phyloP scores from a whole-genome alignment of 2,888 invertebrate species.

The Magallana nippona region DNA sequence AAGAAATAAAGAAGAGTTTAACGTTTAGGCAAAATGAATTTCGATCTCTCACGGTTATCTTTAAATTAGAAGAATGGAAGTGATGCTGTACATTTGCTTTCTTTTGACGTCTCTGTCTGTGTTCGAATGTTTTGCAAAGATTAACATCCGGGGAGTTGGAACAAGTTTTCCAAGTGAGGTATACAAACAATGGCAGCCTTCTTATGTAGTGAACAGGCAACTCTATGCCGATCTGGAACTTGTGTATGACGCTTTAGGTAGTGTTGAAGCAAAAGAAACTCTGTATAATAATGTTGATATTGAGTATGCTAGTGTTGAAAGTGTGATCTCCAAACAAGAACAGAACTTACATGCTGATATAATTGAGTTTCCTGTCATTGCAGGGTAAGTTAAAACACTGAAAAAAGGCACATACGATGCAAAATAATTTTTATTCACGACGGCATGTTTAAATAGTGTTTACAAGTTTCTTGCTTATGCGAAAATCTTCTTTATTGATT shows the following conservation, averaged over 20 bases:
- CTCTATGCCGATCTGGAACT: constrained; percentile 56
- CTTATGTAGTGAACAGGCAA: constrained; percentile 48
- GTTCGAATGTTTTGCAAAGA: no score
- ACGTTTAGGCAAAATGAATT: no score
- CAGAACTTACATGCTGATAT: constrained; percentile 58
- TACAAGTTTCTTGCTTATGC: no score
- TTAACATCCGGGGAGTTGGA: constrained; percentile 37
- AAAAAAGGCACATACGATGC: no score
- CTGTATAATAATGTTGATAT: constrained; percentile 55
- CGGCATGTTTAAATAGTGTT: no score
- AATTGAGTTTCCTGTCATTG: constrained; percentile 69
- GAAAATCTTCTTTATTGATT: no score
- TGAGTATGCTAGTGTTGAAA: constrained; percentile 70
- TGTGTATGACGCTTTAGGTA: constrained; percentile 66
- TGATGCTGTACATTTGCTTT: no score
- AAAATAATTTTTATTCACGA: no score
- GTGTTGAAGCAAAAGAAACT: constrained; percentile 61
- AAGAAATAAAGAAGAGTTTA: no score
- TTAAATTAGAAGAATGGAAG: no score
- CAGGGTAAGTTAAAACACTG: constrained; percentile 64
- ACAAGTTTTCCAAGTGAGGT: constrained; percentile 46
- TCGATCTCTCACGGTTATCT: no score
- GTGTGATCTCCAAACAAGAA: constrained; percentile 57
- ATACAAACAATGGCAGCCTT: constrained; percentile 48
- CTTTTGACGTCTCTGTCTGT: no score